Evolutionary conservation across 2,113 vertebrate genomes (phyloP).

Genomic region (Oreochromis tanganicae): DNA sequence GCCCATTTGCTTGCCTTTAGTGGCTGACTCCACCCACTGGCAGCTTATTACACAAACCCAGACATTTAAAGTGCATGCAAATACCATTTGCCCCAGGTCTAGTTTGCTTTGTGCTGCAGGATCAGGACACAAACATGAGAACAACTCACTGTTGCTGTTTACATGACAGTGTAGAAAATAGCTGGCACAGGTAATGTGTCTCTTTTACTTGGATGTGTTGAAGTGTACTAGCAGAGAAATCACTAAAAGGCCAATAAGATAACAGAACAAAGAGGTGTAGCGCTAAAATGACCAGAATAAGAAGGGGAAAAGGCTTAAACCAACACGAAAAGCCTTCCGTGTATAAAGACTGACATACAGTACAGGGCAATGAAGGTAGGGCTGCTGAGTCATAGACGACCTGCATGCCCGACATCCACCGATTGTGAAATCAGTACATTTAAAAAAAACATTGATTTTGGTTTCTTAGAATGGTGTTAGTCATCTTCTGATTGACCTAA

Average conservation of each 20-base stretch:
- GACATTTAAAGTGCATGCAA: slow-evolving; percentile 50
- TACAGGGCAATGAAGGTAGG: background rate
- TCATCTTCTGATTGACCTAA: background rate
- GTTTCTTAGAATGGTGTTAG: background rate
- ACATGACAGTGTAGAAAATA: background rate
- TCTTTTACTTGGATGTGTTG: background rate
- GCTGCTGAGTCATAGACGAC: background rate
- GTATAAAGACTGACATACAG: background rate
- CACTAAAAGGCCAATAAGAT: background rate
- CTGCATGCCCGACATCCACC: background rate
- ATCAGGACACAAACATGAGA: slow-evolving; percentile 28
- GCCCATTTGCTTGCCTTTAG: background rate
- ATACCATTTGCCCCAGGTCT: slow-evolving; percentile 16
- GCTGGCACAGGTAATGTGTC: background rate
- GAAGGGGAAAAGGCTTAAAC: background rate
- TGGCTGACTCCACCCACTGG: background rate
- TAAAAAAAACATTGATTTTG: background rate
- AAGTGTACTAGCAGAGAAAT: background rate
- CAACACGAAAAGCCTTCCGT: background rate
- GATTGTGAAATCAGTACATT: background rate
- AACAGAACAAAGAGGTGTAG: background rate
- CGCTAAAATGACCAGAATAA: background rate
- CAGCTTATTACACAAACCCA: slow-evolving; percentile 5
- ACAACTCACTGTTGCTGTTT: background rate
- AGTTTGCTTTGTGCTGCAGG: background rate